Base-by-base conservation (phyloP, 2,797 vertebrate genomes). In the Kryptolebias ocellatus region DNA sequence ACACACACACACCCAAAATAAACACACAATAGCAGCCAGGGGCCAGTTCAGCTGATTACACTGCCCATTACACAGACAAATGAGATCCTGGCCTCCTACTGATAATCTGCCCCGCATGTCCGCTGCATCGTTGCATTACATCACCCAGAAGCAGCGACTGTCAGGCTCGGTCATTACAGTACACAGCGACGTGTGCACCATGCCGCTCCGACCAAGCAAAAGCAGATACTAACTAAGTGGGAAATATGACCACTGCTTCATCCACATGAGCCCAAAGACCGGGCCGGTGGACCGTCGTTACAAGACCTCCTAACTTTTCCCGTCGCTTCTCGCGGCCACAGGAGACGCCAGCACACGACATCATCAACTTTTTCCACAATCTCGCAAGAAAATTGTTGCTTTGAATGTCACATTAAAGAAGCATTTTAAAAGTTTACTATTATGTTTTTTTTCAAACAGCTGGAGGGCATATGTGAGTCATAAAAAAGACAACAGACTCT, bases 31-130 rank as follows among this genome's bases (percentile, higher is more conserved):
- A 72, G 64, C 77, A 84, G 81, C 83, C 83, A 83, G 83, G 63
- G 86, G 87, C 80, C 74, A 27, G 81, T 86, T 83, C 78, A 83
- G 76, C 89, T 86, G 90, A 89, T 92, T 92, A 90, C 81, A 84
- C 80, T 80, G 79, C 78, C 83, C 81, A 85, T 87, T 87, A 90
- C 83, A 86, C 87, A 88, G 84, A 87, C 89, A 91, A 90, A 92
- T 91, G 88, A 90, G 87, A 88, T 87, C 83, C 81, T 69, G 81
- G 83, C 76, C 83, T 87, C 83, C 79, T 70, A 63, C 88, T 78
- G 85, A 88, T 87, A 80, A 87, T 85, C 70, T 82, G 65, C 69
- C 64, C 73, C 74, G 65, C 76, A 44, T 74, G 81, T 83, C 84
- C 80, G 85, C 72, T 65, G 76, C 57, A 80, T 83, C 16, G 14